Conservation (phyloP, 1,140 invertebrate species). For the Pollicipes pollicipes region DNA sequence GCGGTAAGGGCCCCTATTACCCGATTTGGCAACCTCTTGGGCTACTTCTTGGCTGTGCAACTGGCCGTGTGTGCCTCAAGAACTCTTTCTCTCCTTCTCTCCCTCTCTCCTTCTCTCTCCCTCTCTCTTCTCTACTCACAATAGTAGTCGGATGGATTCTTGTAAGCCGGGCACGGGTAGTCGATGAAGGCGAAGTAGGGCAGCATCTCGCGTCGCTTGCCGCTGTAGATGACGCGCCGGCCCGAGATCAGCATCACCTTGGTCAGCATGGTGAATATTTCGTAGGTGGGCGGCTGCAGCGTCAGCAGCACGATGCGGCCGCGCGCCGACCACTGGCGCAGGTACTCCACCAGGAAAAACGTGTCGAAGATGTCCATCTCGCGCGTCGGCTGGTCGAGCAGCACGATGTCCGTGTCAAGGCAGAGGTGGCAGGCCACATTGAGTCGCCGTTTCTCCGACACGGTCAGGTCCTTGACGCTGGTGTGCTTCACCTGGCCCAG, state of each 20-base stretch:
- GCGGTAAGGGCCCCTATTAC: too few relatives aligned
- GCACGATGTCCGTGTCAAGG: conserved; percentile 33
- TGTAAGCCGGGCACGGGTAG: conserved; percentile 85
- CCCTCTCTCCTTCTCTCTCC: too few relatives aligned
- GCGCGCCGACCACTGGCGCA: conserved; percentile 77
- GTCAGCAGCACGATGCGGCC: conserved; percentile 45
- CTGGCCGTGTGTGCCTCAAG: too few relatives aligned
- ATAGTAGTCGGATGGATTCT: conserved; percentile 92
- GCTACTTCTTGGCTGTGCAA: conserved; percentile 30
- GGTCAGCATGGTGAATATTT: conserved; percentile 87
- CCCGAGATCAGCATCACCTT: conserved; percentile 68
- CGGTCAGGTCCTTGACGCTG: conserved; percentile 55
- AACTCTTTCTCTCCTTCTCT: too few relatives aligned
- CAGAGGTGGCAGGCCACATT: conserved; percentile 73
- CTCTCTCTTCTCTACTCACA: conserved; percentile 66
- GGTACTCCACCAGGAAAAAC: too few relatives aligned
- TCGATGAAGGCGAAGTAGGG: conserved; percentile 83
- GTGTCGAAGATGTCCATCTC: conserved; percentile 93
- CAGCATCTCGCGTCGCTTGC: conserved; percentile 70
- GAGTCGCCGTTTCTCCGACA: conserved; percentile 63
- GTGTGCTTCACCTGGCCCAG: conserved; percentile 63
- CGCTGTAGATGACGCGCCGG: conserved; percentile 76
- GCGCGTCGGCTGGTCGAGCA: conserved; percentile 71
- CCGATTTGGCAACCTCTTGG: too few relatives aligned
- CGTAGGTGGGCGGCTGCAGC: conserved; percentile 80